Base-by-base conservation (phyloP, 2,797 vertebrate species). In the Protosalanx chinensis region DNA sequence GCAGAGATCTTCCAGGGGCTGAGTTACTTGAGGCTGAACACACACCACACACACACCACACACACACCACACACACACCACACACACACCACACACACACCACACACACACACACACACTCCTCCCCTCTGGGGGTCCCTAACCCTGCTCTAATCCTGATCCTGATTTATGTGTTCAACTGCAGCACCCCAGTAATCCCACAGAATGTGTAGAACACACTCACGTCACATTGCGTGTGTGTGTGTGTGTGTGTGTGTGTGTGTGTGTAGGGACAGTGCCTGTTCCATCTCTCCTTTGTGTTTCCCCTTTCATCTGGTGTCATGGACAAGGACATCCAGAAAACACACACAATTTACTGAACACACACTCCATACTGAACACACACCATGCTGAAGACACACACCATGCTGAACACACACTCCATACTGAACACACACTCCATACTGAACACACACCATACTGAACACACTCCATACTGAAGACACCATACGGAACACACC, bases 141-240 rank as follows among this genome's bases (percentile, higher is more conserved):
- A 76, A 73, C 75, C 56, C 56, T 46, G 0, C 56, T 1, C 29
- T 85, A 83, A 88, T 88, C 85, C 83, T 18, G 65, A 63, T 74
- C 72, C 72, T 6, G 72, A 71, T 85, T 79, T 16, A 53, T 71
- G 72, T 79, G 61, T 86, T 86, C 58, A 72, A 77, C 84, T 76
- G 68, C 78, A 68, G 72, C 70, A 60, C 73, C 70, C 64, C 63
- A 0, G 4, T 89, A 89, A 90, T 89, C 87, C 87, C 35, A 60
- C 61, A 88, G 83, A 88, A 89, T 89, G 87, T 88, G 85, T 60
- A 84, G 78, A 68, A 82, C 68, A 75, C 72, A 82, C 79, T 73
- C n/a, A 2, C 63, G 59, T 71, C 78, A 70, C 18, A 63, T 32
- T 35, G 37, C 46, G 70, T 20, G 30, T 23, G 49, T 60, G 33